phyloP scores from a whole-genome alignment of 2,113 vertebrate species.

The Tetrao urogallus region DNA sequence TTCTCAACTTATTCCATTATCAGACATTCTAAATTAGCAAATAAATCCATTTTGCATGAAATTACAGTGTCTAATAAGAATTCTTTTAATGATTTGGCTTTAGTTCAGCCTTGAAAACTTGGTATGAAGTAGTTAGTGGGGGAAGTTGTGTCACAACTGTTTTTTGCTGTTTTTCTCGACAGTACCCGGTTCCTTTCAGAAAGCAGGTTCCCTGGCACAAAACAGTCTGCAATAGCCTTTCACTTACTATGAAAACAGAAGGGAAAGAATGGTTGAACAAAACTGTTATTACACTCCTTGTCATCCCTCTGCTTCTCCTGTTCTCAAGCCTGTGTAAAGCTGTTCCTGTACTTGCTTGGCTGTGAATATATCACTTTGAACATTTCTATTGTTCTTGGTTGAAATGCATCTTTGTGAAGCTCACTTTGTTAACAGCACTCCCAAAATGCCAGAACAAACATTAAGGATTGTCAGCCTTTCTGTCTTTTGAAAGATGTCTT shows the following conservation, averaged over 20 bases:
- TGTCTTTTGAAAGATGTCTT: background rate
- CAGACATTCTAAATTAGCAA: background rate
- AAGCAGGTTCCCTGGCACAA: constrained; percentile 5
- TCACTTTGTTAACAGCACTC: constrained; percentile 16
- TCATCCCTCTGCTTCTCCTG: background rate
- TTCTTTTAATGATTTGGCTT: background rate
- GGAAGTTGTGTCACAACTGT: background rate
- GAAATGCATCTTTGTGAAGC: constrained; percentile 18
- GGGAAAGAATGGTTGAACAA: background rate
- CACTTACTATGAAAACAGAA: constrained; percentile 34
- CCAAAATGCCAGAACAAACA: background rate
- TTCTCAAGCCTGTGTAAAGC: background rate
- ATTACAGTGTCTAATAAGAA: background rate
- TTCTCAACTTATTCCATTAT: background rate
- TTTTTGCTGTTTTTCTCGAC: background rate
- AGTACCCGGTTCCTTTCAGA: background rate
- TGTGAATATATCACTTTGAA: background rate
- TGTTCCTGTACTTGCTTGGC: background rate
- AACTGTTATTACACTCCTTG: background rate
- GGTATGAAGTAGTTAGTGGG: background rate
- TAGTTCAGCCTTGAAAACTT: background rate
- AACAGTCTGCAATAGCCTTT: background rate
- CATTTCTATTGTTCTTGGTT: background rate
- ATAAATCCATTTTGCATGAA: background rate
- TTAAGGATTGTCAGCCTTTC: background rate